phyloP scores from a whole-genome alignment of 1,140 invertebrate species.

The Drosophila bipectinata region DNA sequence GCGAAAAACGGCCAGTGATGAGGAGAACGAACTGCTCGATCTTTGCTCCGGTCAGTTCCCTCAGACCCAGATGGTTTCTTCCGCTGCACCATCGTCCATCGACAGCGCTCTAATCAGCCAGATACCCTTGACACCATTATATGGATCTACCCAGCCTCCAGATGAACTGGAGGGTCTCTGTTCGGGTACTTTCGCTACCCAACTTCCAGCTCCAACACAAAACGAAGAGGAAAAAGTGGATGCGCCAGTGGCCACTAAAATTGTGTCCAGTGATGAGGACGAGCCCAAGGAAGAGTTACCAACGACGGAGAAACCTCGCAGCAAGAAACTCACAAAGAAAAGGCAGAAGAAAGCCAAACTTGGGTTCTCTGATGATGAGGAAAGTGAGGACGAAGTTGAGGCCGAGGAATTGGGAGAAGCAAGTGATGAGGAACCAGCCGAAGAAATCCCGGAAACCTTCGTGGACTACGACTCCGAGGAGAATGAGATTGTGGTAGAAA shows the following conservation, averaged over 20 bases:
- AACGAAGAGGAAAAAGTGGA: neutral
- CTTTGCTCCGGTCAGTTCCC: constrained; percentile 85
- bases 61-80: constrained; percentile 40
- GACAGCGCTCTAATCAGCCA: constrained; percentile 63
- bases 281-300: constrained; percentile 56
- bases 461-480: constrained; percentile 90
- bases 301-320: constrained; percentile 34
- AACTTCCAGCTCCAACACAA: neutral
- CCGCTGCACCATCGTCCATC: constrained; percentile 24
- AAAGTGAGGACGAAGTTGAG: constrained; percentile 62
- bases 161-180: constrained; percentile 61
- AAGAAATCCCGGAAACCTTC: constrained; percentile 84
- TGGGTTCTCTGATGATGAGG: constrained; percentile 81
- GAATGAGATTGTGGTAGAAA: constrained; percentile 85
- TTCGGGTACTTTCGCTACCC: constrained; percentile 69
- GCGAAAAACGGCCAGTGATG: constrained; percentile 75
- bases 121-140: constrained; percentile 68
- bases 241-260: constrained; percentile 44
- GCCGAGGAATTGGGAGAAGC: constrained; percentile 52
- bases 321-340: constrained; percentile 72
- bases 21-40: constrained; percentile 85
- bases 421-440: constrained; percentile 74
- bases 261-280: constrained; percentile 84
- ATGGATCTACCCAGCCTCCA: constrained; percentile 24
- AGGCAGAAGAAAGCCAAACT: constrained; percentile 67